Evolutionary conservation across 1,140 invertebrate species (phyloP).

Genomic region (Oscheius sp.): DNA sequence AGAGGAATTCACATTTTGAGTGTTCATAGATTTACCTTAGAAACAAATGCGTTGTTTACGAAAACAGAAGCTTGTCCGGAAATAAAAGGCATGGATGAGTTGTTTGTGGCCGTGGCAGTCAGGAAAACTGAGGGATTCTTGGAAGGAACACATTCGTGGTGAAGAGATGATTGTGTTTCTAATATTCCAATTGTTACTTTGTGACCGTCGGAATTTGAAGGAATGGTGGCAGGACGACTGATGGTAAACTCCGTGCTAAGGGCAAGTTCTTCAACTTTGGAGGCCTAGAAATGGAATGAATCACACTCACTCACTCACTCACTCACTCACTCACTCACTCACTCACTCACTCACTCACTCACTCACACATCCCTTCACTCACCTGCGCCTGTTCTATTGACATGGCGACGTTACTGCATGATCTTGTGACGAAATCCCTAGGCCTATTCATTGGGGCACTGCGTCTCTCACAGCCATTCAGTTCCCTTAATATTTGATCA

Average conservation of each 20-base stretch:
- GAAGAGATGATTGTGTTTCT: slow-evolving; percentile 60
- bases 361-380: too few relatives aligned
- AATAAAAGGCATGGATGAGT: slow-evolving; percentile 59
- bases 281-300: not conserved
- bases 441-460: too few relatives aligned
- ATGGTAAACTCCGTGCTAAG: slow-evolving; percentile 59
- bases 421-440: too few relatives aligned
- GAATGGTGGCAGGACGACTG: slow-evolving; percentile 56
- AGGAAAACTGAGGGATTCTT: slow-evolving; percentile 61
- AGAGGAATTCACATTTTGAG: too few relatives aligned
- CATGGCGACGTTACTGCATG: too few relatives aligned
- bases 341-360: too few relatives aligned
- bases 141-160: slow-evolving; percentile 62
- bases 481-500: not conserved
- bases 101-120: slow-evolving; percentile 61
- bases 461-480: too few relatives aligned
- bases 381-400: too few relatives aligned
- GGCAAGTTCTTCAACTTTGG: slow-evolving; percentile 8
- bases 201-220: slow-evolving; percentile 50
- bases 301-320: not conserved
- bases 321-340: too few relatives aligned
- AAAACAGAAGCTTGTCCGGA: slow-evolving; percentile 62
- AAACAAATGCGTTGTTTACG: slow-evolving; percentile 64
- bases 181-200: slow-evolving; percentile 60
- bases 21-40: too few relatives aligned